Evolutionary conservation across 2,797 vertebrate genomes (phyloP), one percentile per base, ranked within the genome.

Genomic region (Siniperca obscura): DNA sequence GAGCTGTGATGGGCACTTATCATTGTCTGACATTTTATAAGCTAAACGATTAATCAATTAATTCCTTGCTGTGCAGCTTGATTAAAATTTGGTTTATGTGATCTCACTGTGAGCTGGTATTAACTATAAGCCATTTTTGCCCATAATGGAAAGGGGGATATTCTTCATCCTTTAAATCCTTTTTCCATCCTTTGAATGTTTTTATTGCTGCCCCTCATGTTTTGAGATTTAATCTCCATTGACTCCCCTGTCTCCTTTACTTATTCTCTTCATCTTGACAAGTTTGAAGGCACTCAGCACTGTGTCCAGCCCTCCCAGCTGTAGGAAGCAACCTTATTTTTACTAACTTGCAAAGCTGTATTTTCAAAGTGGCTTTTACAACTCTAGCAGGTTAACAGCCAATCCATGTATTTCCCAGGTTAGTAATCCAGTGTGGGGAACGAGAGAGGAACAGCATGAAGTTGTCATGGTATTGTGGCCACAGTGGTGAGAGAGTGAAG

Each of bases 71-170:
- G 65, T 73, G 76, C 61, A 70, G 62, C 69, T 74, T 69, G 69
- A 90, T 90, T 89, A 76, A 76, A 85, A 77, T 71, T 62, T 64
- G 56, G 38, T 55, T 70, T 60, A 76, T 76, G 57, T 44, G 67
- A 22, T 84, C 21, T 66, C 76, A 53, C 42, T 75, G 17, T 66
- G 60, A 78, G 65, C n/a, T 76, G 36, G 3, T 48, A 55, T 42
- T 74, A 62, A 56, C 22, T 34, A 50, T 21, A 17, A 46, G 6
- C 60, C 77, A 80, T 74, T 75, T 80, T 66, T 34, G 57, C 22
- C 2, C 61, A 1, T 62, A 61, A 71, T 27, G 30, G 64, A 50
- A 74, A 65, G 5, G 2, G 6, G 11, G 2, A 17, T 61, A n/a
- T 60, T 66, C 55, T 34, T 76, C 14, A 34, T 42, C 36, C 6